Base-by-base conservation (phyloP, 2,113 vertebrate genomes). In the Lycaon pictus region DNA sequence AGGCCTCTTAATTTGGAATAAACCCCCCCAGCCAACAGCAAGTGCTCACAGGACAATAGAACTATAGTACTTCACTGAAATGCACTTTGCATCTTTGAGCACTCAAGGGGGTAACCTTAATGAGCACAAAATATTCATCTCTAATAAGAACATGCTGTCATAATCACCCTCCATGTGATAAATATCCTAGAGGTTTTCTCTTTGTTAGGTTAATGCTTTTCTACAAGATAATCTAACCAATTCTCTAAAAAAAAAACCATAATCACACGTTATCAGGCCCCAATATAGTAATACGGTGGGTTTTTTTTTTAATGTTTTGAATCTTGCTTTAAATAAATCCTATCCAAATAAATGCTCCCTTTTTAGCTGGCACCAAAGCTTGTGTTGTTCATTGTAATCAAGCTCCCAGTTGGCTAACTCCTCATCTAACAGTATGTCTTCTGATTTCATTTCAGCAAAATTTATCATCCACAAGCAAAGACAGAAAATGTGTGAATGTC, bases 401-500 rank as follows among this genome's bases (percentile, higher is more conserved):
- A 97, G 95, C 93, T 98, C 98, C 98, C 98, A 97, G 96, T 97
- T 98, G 96, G 98, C 98, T 98, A 98, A 98, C 98, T 98, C 98
- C 97, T 98, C 98, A 98, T 98, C 98, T 98, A 98, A 98, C 93
- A 93, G 63, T 7, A 93, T 1, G 0, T 98, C 98, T 98, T 98
- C 98, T 92, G 98, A 98, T 98, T 98, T 98, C 98, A 98, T 98
- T 98, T 98, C 98, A 99, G 98, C 88, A 83, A 99, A 99, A 99
- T 98, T 98, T 98, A 99, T 98, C 98, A 98, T 98, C 98, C 88
- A 91, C 93, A 98, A 98, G 98, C 98, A 98, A 98, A 98, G 98
- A 98, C 97, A 98, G 98, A 98, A 98, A 99, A 99, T 77, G 98
- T 99, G 99, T 99, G 99, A 99, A 99, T 88, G 98, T 99, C 98